Evolutionary conservation across 2,888 invertebrate genomes (phyloP).

Genomic region (Neria commutata): DNA sequence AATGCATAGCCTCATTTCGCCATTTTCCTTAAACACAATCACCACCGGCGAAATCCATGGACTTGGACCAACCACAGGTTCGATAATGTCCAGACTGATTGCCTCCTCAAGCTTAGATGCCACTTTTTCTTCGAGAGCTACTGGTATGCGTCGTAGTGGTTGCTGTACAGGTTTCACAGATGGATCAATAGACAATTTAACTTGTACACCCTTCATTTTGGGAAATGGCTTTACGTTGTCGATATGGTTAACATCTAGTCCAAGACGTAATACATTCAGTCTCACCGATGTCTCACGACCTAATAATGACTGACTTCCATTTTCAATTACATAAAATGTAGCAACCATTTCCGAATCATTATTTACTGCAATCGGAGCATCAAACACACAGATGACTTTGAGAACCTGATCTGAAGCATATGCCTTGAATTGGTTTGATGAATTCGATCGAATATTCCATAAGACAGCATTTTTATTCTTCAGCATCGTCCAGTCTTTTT

Average conservation of each 20-base stretch:
- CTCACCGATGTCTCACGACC: constrained; percentile 28
- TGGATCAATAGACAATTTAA: constrained; percentile 39
- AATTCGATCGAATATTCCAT: constrained; percentile 23
- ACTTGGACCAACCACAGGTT: constrained; percentile 43
- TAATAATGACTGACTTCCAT: constrained; percentile 29
- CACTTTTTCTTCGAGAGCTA: constrained; percentile 39
- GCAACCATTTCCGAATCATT: not conserved
- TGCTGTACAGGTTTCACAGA: constrained; percentile 42
- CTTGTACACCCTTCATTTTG: constrained; percentile 43
- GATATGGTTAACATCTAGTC: constrained; percentile 16
- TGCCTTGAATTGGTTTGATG: constrained; percentile 21
- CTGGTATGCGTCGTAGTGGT: constrained; percentile 45
- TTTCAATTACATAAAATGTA: constrained; percentile 24
- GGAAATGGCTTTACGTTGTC: constrained; percentile 19
- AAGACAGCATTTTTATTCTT: constrained; percentile 8
- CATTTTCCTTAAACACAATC: constrained; percentile 43
- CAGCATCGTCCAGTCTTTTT: constrained; percentile 18
- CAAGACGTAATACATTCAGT: constrained; percentile 28
- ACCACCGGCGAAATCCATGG: constrained; percentile 52
- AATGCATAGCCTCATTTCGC: constrained; percentile 47
- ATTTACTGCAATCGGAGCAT: not conserved
- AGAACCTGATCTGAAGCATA: constrained; percentile 21
- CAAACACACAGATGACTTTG: constrained; percentile 14
- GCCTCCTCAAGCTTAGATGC: constrained; percentile 33
- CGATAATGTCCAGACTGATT: constrained; percentile 43